phyloP scores from a whole-genome alignment of 2,797 vertebrate genomes.

The Phylloscopus collybita region DNA sequence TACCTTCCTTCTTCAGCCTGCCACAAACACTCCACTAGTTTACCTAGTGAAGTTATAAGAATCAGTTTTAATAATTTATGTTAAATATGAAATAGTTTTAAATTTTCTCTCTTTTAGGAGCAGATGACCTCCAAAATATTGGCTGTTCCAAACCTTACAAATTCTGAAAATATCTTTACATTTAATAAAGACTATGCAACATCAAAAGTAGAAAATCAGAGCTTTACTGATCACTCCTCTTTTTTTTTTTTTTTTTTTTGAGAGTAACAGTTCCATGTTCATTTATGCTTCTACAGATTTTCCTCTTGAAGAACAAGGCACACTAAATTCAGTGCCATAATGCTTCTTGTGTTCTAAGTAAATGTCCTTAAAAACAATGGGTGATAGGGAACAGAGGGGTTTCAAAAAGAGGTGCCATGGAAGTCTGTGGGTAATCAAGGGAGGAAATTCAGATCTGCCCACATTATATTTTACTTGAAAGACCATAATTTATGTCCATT shows the following conservation, averaged over 20 bases:
- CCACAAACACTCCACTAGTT: background rate
- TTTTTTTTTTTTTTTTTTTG: background rate
- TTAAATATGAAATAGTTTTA: background rate
- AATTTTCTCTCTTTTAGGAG: background rate
- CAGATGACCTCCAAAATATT: background rate
- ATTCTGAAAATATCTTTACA: background rate
- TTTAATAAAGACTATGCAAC: background rate
- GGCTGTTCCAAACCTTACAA: background rate
- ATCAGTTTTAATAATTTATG: background rate
- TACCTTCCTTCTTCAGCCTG: background rate
- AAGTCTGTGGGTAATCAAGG: background rate
- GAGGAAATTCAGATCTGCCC: background rate
- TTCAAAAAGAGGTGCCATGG: background rate
- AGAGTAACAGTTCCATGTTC: background rate
- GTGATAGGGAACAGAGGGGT: background rate
- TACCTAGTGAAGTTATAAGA: background rate
- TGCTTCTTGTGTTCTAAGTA: background rate
- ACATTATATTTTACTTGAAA: background rate
- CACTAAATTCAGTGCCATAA: background rate
- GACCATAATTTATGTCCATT: background rate
- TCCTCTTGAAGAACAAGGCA: background rate
- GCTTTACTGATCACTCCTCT: background rate
- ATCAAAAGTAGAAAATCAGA: background rate
- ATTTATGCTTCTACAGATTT: background rate
- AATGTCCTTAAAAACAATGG: background rate